These are phyloP conservation scores for Nixonia krombeini DNA, from an alignment of 1,140 invertebrate genomes.

Conservation along the genomic window DNA sequence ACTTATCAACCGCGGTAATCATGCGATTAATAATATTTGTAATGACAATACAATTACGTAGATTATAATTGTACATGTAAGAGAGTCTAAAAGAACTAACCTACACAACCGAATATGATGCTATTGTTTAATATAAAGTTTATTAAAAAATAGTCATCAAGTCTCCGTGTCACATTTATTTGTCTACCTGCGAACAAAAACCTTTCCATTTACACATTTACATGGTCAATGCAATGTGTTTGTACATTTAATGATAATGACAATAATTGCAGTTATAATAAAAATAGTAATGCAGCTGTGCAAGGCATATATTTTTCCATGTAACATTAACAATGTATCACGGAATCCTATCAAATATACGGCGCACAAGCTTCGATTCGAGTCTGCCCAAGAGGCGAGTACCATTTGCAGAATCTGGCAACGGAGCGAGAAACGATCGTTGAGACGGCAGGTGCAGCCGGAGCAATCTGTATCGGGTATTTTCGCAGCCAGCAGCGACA, in stretches of 20 bases:
- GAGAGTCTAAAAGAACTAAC: slow-evolving; percentile 70
- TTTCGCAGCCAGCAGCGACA: slow-evolving; percentile 12
- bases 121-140: slow-evolving; percentile 68
- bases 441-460: slow-evolving; percentile 54
- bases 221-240: neutral
- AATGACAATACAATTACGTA: slow-evolving; percentile 61
- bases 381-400: slow-evolving; percentile 8
- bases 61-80: slow-evolving; percentile 59
- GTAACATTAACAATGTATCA: neutral
- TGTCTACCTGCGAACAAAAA: no score
- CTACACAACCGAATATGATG: slow-evolving; percentile 61
- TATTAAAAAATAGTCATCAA: slow-evolving; percentile 57
- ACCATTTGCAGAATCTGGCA: slow-evolving; percentile 24
- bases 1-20: slow-evolving; percentile 50
- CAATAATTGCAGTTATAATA: no score
- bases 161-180: no score
- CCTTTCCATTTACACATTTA: no score
- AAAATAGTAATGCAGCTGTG: no score
- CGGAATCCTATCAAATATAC: no score
- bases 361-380: neutral
- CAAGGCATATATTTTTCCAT: neutral
- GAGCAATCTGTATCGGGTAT: slow-evolving; percentile 1
- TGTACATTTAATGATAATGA: no score
- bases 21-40: slow-evolving; percentile 57
- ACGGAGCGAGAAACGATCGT: slow-evolving; percentile 45